A percentile compares a stretch with the other conserved stretches of the same genome.
Evolutionary conservation across 2,113 vertebrate genomes (phyloP).

Genomic region (Prionailurus bengalensis): DNA sequence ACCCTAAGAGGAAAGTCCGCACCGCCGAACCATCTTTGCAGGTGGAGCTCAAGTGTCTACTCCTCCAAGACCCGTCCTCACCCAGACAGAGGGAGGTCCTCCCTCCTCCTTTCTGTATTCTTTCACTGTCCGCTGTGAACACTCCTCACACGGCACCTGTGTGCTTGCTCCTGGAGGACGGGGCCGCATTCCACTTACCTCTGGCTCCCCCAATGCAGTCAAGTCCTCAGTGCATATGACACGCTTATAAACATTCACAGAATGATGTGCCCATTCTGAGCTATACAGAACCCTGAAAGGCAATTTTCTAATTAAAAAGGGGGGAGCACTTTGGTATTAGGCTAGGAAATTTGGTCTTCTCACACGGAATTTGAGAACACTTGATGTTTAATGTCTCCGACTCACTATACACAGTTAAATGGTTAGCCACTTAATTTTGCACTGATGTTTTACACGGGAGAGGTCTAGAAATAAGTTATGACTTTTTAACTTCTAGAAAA

Average conservation of each 20-base stretch:
- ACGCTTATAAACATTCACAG: not conserved
- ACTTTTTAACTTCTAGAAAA: slow-evolving; percentile 37
- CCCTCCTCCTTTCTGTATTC: not conserved
- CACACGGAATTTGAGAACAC: not conserved
- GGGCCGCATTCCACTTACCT: not conserved
- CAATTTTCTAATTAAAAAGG: not conserved
- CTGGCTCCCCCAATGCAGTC: not conserved
- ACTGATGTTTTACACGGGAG: slow-evolving; percentile 10
- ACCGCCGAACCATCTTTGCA: not conserved
- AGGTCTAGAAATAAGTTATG: not conserved
- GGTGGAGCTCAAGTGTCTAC: not conserved
- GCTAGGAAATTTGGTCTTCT: not conserved
- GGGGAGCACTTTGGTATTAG: not conserved
- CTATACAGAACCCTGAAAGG: not conserved
- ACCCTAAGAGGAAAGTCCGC: not conserved
- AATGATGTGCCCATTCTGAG: not conserved
- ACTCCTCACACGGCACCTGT: not conserved
- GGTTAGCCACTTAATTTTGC: slow-evolving; percentile 22
- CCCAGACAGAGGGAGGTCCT: not conserved
- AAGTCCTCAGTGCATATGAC: not conserved
- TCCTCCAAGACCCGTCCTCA: not conserved
- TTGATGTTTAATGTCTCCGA: slow-evolving; percentile 16
- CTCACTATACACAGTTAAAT: not conserved
- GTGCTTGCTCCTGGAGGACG: not conserved
- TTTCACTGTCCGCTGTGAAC: not conserved